Base-by-base conservation (phyloP, 2,113 vertebrate species). In the Thryonomys swinderianus region DNA sequence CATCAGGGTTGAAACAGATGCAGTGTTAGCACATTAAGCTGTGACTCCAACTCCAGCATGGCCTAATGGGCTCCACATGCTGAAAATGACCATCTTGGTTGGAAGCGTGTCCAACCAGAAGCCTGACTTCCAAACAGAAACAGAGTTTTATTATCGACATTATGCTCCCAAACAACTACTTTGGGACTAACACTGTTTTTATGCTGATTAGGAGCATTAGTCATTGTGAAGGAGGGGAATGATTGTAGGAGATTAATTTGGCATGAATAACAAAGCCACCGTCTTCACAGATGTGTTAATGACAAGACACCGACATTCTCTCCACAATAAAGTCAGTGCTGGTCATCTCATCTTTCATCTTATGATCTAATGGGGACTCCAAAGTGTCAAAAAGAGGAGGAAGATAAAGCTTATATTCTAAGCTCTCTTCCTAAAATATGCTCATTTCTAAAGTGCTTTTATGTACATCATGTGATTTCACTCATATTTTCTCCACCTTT, bases 41-140 rank as follows among this genome's bases (percentile, higher is more conserved):
- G 97, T 96, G 96, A 96, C 97, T 97, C 95, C 97, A 97, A 95
- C 93, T 96, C 97, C 96, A 97, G 0, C 87, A 92, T 30, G 45
- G 84, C 91, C 96, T 96, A 98, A 98, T 98, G 95, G 96, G 79
- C 91, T 98, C 97, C 98, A 98, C 97, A 98, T 98, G 98, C 95
- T 96, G 80, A 94, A 96, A 98, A 96, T 25, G 85, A 96, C 96
- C 97, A 97, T 95, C 96, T 78, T 71, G 45, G 96, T 81, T 91
- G 97, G 96, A 98, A 95, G 95, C 3, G 93, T 25, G 80, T 97
- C 96, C 87, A 90, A 98, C 84, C 78, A 61, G 97, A 97, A 94
- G 76, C 67, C 96, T 13, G 96, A 96, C 78, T 97, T 96, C 94
- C 97, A 96, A 92, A 92, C 0, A 83, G 91, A 88, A 91, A 45